Base-by-base conservation (phyloP, 2,113 vertebrate genomes). In the Mesocricetus auratus region DNA sequence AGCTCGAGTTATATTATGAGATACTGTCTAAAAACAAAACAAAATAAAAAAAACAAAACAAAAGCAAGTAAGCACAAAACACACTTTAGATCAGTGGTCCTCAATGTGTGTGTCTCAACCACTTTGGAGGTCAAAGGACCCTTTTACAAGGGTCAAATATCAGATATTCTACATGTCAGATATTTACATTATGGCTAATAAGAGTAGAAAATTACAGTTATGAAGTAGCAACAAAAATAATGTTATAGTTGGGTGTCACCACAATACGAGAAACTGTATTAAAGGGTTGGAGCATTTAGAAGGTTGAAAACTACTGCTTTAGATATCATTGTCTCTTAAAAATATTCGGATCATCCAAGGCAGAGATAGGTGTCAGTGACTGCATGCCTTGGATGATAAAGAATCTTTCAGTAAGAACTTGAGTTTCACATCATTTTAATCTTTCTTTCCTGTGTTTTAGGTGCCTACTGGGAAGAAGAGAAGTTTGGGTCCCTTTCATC, bases 351-450 rank as follows among this genome's bases (percentile, higher is more conserved):
- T 45, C 3, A 36, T 47, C 50, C 39, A 86, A 94, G 22, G 29
- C 9, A 66, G 16, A 86, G 29, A 12, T 0, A 71, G 12, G 42
- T 50, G 1, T 78, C 53, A n/a, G 13, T 60, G 45, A 64, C 85
- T 21, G 7, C 17, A 56, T 10, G 78, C 3, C 29, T 81, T 47
- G 12, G 6, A 56, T 1, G 85, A 78, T 56, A 19, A n/a, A 83
- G 11, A 17, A 58, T 64, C 81, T 36, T n/a, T 81, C 50, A 89
- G 16, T 56, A 60, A 87, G 45, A 94, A 81, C n/a, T 45, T 89
- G 21, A 93, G 58, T 89, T 91, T 4, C 29, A 86, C 1, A 91
- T n/a, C 56, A 78, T 74, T 78, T 83, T 95, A 4, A 92, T 89
- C 2, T 7, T 33, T 36, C 29, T 86, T 9, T 86, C 17, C 50